Base-by-base conservation (phyloP, 2,113 vertebrate genomes). In the Megaceryle maxima region DNA sequence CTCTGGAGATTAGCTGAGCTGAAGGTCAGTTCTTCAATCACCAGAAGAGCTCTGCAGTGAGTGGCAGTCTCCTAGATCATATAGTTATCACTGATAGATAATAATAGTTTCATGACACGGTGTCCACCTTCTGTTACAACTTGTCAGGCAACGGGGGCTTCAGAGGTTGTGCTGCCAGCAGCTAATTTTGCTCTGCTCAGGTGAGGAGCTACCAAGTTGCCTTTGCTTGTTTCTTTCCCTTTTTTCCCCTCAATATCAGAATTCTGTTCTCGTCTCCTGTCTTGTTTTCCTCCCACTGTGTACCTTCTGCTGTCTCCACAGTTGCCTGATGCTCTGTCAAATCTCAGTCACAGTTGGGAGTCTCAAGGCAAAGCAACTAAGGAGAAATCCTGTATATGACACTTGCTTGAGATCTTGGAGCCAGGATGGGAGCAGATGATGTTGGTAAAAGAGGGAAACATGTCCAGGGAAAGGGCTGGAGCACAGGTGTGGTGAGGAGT, bases 121-220 rank as follows among this genome's bases (percentile, higher is more conserved):
- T 43, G 11, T n/a, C 44, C 9, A 3, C 0, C 1, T 75, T 44
- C 44, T 3, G 13, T 51, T 51, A 6, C 7, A 8, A 51, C 33
- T 20, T 59, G 24, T 13, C 44, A 66, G 39, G 39, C 57, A 14
- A 2, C 1, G n/a, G 41, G 3, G 25, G 16, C 53, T 67, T 84
- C 74, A 29, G 35, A 19, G 17, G 24, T 51, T 55, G 31, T 3
- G 11, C 50, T 39, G 57, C 10, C 16, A 50, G 43, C 10, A 22
- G 13, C 41, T n/a, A 12, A 9, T 46, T 46, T 19, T 73, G 66
- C 37, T 31, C 26, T 37, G 20, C 15, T 5, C 8, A 2, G 74
- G 15, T 50, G 46, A 67, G 18, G 53, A 88, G 66, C 39, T 60
- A 2, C 44, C 21, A 53, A 25, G 10, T 26, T 59, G 18, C 44